Evolutionary conservation across 2,888 invertebrate genomes (phyloP).

Genomic region (Lasioglossum leucozonium): DNA sequence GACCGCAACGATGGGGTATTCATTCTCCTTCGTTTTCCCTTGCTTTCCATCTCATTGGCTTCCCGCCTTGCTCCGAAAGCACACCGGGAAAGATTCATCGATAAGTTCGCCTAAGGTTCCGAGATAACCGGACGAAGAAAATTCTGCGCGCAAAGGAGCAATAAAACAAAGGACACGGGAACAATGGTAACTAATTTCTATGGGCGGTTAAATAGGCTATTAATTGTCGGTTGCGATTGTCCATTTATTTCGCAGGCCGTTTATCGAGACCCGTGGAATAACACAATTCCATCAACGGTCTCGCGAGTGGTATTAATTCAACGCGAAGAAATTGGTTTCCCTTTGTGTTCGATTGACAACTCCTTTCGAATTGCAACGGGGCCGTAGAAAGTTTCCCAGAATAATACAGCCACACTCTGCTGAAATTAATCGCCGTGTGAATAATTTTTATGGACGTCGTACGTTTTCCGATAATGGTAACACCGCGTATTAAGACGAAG

Average conservation of each 20-base stretch:
- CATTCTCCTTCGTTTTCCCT: conserved; percentile 25
- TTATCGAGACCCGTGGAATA: conserved; percentile 32
- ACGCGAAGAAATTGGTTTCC: conserved; percentile 2
- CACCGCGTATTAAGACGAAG: background rate
- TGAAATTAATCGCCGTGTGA: background rate
- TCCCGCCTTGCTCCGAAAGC: background rate
- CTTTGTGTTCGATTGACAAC: background rate
- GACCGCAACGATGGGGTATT: conserved; percentile 12
- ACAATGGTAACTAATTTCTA: conserved; percentile 55
- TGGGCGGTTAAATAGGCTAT: conserved; percentile 38
- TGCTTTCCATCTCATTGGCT: conserved; percentile 36
- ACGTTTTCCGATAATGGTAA: background rate
- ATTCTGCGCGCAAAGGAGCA: conserved; percentile 29
- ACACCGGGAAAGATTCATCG: conserved; percentile 45
- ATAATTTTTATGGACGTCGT: background rate
- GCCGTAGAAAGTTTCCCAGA: too few species aligned
- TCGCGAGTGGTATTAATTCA: background rate
- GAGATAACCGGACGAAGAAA: conserved; percentile 39
- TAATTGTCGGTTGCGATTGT: conserved; percentile 45
- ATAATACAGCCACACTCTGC: background rate
- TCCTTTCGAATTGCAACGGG: background rate
- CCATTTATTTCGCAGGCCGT: conserved; percentile 35
- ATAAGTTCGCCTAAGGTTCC: conserved; percentile 36
- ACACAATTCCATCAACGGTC: background rate
- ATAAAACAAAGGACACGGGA: conserved; percentile 52